Evolutionary conservation across 1,140 invertebrate species (phyloP).

Genomic region (Sycophila sp.): DNA sequence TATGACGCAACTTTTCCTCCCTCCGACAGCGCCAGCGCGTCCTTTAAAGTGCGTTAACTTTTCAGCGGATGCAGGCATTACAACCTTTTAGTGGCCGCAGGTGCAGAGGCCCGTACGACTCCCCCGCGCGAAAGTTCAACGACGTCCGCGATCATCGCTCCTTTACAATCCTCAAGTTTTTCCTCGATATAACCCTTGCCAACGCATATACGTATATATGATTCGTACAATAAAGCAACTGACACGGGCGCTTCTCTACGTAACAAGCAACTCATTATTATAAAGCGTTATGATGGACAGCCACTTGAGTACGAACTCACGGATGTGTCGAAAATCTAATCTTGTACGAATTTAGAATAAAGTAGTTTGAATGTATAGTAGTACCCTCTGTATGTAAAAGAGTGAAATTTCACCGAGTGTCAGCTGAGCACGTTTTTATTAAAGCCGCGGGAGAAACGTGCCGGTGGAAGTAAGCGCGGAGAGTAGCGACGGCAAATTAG

Average conservation of each 20-base stretch:
- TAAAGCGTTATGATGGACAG: too few species aligned
- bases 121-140: conserved; percentile 1
- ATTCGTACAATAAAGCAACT: background rate
- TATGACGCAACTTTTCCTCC: background rate
- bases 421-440: too few species aligned
- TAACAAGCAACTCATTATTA: too few species aligned
- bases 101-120: background rate
- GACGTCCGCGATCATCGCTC: conserved; percentile 12
- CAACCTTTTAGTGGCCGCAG: background rate
- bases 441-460: too few species aligned
- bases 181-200: background rate
- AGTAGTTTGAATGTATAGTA: too few species aligned
- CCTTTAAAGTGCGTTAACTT: background rate
- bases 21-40: background rate
- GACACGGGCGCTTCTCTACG: too few species aligned
- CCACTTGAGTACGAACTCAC: too few species aligned
- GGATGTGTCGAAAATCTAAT: too few species aligned
- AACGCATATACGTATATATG: background rate
- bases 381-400: too few species aligned
- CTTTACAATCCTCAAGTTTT: conserved; percentile 19
- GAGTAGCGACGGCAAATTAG: conserved; percentile 8
- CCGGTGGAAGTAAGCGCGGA: too few species aligned
- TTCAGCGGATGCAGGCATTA: background rate
- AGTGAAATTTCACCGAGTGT: too few species aligned
- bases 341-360: too few species aligned